Conservation (phyloP, 2,888 invertebrate species). For the Carabus problematicus region DNA sequence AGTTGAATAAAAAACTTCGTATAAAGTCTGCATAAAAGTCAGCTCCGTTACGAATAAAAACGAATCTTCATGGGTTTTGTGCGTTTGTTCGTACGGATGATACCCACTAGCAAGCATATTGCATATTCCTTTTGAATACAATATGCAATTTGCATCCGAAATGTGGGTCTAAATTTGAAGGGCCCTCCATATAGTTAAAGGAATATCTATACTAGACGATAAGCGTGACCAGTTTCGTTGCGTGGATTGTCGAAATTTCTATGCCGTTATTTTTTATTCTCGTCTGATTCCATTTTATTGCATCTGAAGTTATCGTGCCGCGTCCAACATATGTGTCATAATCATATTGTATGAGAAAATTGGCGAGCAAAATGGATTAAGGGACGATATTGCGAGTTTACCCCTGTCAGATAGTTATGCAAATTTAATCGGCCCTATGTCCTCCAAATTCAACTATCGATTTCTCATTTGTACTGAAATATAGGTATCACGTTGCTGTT, state of each 20-base stretch:
- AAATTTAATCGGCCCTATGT: conserved; percentile 30
- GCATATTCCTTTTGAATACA: no score
- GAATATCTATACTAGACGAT: not conserved
- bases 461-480: conserved; percentile 1
- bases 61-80: no score
- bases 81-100: no score
- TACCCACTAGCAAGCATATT: no score
- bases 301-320: not conserved
- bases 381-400: not conserved
- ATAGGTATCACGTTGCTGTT: not conserved
- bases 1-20: no score
- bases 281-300: conserved; percentile 22
- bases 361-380: conserved; percentile 5
- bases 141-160: no score
- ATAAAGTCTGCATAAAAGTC: no score
- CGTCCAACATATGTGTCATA: conserved; percentile 30
- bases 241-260: not conserved
- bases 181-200: no score
- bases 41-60: no score
- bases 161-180: no score
- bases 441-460: conserved; percentile 24
- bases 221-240: not conserved
- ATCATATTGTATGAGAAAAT: conserved; percentile 15
- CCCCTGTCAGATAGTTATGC: conserved; percentile 16
- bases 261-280: conserved; percentile 6